Evolutionary conservation across 2,888 invertebrate species (phyloP), one percentile per base, ranked within the genome.

Genomic region (Chaetogeoica ovagalla): DNA sequence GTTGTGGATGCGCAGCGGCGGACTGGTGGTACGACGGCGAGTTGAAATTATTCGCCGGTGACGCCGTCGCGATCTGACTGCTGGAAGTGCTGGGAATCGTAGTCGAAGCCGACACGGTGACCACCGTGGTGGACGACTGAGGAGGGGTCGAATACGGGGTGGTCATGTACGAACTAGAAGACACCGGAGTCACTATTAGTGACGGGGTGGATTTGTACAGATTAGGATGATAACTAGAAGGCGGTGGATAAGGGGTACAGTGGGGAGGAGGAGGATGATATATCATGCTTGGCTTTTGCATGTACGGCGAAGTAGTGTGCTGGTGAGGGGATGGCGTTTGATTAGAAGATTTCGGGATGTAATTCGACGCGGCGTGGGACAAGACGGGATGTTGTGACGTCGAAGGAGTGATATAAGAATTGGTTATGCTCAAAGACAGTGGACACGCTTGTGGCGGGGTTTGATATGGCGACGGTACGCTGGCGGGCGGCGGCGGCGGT

Each of bases 131-230:
- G 13, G 79, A 62, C n/a, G 79, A 79, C 57, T 71, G 79, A 19
- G 72, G 79, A 19, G 72, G 17, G 87, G 88, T 83, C 7, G 81
- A 70, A 55, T 83, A 76, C 85, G 89, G 82, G n/a, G n/a, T n/a
- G n/a, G n/a, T n/a, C 57, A 81, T 57, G 21, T 68, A 79, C 59
- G 69, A 43, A n/a, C 52, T 65, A 39, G 70, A 68, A 39, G 70
- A 68, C 37, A 69, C 66, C 7, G 43, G 17, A 30, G 77, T 7
- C n/a, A 73, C 43, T 21, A 68, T 39, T 37, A 77, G 59, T 2
- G 81, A 66, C 9, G 76, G 52, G 21, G 82, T n/a, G 37, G 81
- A 81, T 43, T 74, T 65, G 21, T 79, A 79, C n/a, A 62, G 68
- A 52, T 69, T 70, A 21, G 70, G 77, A n/a, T 52, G 70, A 48